Conservation (phyloP, 2,113 vertebrate species). For the Pseudorectes ferrugineus region DNA sequence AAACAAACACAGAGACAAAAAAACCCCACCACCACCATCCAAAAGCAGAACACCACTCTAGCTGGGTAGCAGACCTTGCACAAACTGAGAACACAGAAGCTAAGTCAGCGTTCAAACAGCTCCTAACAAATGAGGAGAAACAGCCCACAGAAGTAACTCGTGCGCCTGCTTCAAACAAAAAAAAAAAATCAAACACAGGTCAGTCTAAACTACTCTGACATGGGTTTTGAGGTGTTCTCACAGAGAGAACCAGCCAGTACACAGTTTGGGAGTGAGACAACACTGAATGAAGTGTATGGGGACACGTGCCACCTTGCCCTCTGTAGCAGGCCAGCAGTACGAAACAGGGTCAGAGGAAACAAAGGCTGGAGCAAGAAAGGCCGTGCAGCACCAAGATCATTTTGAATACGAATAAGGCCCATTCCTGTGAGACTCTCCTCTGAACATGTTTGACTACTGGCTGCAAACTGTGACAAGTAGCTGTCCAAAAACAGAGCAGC, state of each 20-base stretch:
- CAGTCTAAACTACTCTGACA: neutral
- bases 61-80: neutral
- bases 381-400: neutral
- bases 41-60: neutral
- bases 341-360: slow-evolving; percentile 9
- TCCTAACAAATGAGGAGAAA: neutral
- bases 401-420: neutral
- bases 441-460: neutral
- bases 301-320: neutral
- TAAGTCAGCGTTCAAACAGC: neutral
- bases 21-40: neutral
- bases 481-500: neutral
- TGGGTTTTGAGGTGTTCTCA: neutral
- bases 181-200: neutral
- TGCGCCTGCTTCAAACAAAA: neutral
- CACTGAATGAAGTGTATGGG: neutral
- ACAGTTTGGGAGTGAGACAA: neutral
- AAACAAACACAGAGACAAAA: neutral
- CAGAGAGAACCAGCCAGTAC: neutral
- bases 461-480: neutral
- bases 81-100: neutral
- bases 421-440: neutral
- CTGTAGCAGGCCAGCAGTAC: neutral
- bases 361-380: neutral
- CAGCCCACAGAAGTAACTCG: accelerated